phyloP scores from a whole-genome alignment of 1,140 invertebrate genomes.

The Uloborus diversus region DNA sequence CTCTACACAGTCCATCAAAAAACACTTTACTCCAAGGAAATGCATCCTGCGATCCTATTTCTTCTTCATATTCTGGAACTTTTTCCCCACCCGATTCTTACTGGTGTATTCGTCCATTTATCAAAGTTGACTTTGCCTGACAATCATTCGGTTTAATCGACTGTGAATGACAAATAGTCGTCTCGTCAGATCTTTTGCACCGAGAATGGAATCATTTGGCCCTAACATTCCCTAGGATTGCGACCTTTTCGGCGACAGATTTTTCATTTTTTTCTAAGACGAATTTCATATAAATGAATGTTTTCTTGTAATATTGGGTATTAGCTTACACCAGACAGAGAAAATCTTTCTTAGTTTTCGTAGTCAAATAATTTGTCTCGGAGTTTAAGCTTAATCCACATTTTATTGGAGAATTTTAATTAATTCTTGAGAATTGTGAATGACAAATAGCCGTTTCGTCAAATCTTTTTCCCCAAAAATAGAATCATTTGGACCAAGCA shows the following conservation, averaged over 20 bases:
- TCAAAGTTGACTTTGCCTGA: constrained; percentile 37
- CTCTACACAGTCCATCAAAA: constrained; percentile 38
- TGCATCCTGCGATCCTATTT: background rate
- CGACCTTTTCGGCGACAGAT: background rate
- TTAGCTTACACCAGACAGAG: too few species aligned
- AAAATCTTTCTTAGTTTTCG: too few species aligned
- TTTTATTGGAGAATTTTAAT: too few species aligned
- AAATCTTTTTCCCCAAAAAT: background rate
- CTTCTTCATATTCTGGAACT: background rate
- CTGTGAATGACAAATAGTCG: constrained; percentile 48
- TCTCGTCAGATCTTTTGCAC: background rate
- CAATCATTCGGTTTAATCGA: constrained; percentile 53
- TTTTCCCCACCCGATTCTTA: background rate
- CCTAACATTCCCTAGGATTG: background rate
- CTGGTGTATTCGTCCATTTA: constrained; percentile 3
- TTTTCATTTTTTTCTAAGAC: background rate
- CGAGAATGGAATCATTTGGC: constrained; percentile 26
- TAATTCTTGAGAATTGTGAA: too few species aligned
- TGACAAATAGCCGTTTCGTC: constrained; percentile 35
- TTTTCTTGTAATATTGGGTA: too few species aligned
- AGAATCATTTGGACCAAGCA: constrained; percentile 10
- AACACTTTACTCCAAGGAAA: constrained; percentile 35
- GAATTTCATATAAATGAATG: too few species aligned
- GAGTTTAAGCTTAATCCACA: too few species aligned
- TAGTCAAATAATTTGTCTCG: too few species aligned